phyloP scores from a whole-genome alignment of 2,797 vertebrate species.

The Epinephelus malabaricus region DNA sequence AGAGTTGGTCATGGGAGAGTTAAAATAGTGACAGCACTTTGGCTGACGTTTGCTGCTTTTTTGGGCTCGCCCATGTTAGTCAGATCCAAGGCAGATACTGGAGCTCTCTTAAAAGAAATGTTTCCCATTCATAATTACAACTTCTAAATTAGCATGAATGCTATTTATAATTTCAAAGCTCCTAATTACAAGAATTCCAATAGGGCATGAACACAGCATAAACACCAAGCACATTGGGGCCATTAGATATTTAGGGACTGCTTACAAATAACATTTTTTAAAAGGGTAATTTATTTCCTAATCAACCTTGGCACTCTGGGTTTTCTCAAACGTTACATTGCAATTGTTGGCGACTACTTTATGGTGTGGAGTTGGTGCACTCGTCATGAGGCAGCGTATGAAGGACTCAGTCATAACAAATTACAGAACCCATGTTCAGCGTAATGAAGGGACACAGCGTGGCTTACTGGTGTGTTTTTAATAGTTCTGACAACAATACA shows the following conservation, averaged over 20 bases:
- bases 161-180: background rate
- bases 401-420: background rate
- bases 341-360: background rate
- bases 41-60: too few relatives aligned
- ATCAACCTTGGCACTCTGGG: background rate
- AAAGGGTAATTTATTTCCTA: background rate
- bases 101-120: background rate
- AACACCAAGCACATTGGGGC: too few relatives aligned
- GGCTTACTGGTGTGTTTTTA: background rate
- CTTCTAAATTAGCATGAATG: background rate
- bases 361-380: background rate
- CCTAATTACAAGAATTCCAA: background rate
- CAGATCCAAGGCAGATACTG: background rate
- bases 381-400: background rate
- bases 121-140: background rate
- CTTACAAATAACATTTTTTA: background rate
- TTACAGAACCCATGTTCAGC: background rate
- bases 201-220: too few relatives aligned
- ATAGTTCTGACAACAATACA: background rate
- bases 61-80: too few relatives aligned
- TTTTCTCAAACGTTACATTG: background rate
- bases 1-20: background rate
- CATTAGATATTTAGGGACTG: too few relatives aligned
- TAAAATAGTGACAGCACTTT: background rate
- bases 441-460: background rate